phyloP scores from a whole-genome alignment of 2,888 invertebrate species.

The Glaucopsyche alexis region DNA sequence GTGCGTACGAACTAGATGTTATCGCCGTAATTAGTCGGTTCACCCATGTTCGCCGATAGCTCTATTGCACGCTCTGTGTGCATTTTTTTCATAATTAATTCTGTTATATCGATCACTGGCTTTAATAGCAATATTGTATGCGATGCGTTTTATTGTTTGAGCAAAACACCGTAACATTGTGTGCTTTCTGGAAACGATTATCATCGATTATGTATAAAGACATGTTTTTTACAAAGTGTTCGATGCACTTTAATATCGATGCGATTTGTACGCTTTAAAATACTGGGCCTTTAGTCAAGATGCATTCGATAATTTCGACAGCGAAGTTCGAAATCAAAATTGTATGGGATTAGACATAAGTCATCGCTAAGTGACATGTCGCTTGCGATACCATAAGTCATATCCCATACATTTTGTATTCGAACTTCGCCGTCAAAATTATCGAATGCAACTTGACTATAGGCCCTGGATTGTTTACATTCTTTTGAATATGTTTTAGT shows the following conservation, averaged over 20 bases:
- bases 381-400: too few relatives aligned
- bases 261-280: too few relatives aligned
- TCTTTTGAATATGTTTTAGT: too few relatives aligned
- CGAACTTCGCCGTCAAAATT: too few relatives aligned
- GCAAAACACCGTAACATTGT: constrained; percentile 25
- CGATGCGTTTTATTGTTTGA: constrained; percentile 39
- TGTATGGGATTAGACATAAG: too few relatives aligned
- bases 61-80: constrained; percentile 58
- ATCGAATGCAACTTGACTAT: too few relatives aligned
- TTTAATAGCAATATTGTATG: constrained; percentile 44
- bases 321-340: too few relatives aligned
- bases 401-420: too few relatives aligned
- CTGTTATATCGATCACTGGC: constrained; percentile 55
- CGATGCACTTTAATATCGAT: neutral
- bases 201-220: constrained; percentile 16
- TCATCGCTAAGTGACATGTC: too few relatives aligned
- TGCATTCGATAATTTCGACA: too few relatives aligned
- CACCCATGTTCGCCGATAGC: constrained; percentile 62
- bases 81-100: constrained; percentile 64
- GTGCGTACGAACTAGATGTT: constrained; percentile 51
- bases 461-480: too few relatives aligned
- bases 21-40: constrained; percentile 74
- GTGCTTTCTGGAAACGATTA: constrained; percentile 28
- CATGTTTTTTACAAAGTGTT: constrained; percentile 43
- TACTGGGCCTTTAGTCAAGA: too few relatives aligned